Evolutionary conservation across 2,888 invertebrate genomes (phyloP).

Genomic region (Priocnemis perturbator): DNA sequence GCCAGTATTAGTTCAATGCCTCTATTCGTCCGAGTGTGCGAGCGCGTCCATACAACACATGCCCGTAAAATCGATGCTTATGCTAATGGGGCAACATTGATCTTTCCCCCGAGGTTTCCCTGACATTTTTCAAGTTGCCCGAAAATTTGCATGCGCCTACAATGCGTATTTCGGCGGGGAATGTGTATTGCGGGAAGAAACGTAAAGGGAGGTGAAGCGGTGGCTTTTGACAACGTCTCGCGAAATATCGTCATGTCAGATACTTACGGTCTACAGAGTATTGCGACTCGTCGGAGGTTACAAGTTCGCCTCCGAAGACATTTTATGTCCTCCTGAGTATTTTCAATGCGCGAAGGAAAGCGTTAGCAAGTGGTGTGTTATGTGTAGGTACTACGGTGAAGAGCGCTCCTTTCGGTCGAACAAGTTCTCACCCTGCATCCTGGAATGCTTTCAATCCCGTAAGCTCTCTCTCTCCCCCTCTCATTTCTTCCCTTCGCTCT

Average conservation of each 20-base stretch:
- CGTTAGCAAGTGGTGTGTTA: slow-evolving; percentile 43
- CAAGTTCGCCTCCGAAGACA: not conserved
- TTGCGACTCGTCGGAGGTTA: too few species aligned
- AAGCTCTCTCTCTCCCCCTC: slow-evolving; percentile 10
- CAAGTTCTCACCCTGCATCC: slow-evolving; percentile 41
- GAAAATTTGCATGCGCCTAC: too few species aligned
- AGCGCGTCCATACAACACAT: not conserved
- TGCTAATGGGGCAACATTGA: too few species aligned
- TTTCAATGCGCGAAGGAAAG: slow-evolving; percentile 35
- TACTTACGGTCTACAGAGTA: not conserved
- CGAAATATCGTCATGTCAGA: not conserved
- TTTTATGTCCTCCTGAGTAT: slow-evolving; percentile 6
- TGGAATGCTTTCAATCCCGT: slow-evolving; percentile 51
- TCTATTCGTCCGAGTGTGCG: not conserved
- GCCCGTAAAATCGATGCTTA: too few species aligned
- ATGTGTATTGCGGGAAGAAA: too few species aligned
- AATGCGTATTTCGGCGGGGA: too few species aligned
- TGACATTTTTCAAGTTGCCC: too few species aligned
- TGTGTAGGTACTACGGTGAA: slow-evolving; percentile 42
- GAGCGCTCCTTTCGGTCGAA: slow-evolving; percentile 45
- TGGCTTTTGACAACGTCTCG: too few species aligned
- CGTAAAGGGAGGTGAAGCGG: too few species aligned
- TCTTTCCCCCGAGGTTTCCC: too few species aligned
- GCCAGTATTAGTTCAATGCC: slow-evolving; percentile 38
- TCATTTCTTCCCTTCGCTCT: too few species aligned